Conservation (phyloP, 1,140 invertebrate species). For the Tyrophagus putrescentiae region DNA sequence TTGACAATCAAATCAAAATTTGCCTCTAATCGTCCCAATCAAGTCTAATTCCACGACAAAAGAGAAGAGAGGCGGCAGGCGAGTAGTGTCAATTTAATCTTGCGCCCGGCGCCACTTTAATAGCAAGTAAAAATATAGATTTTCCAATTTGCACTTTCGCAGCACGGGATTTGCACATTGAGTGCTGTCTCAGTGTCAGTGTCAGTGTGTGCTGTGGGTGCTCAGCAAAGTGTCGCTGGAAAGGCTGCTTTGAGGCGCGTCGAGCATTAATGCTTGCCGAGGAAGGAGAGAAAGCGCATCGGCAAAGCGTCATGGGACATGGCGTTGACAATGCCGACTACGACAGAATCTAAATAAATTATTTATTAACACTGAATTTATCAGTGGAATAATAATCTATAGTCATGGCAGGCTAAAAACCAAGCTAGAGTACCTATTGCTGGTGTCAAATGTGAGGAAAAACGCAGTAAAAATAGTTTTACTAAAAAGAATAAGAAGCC, state of each 20-base stretch:
- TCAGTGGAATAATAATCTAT: no score
- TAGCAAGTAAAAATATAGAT: background rate
- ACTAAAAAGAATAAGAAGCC: no score
- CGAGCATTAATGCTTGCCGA: no score
- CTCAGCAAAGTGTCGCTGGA: background rate
- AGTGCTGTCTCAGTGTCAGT: no score
- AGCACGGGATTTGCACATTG: background rate
- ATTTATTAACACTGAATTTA: slow-evolving; percentile 5
- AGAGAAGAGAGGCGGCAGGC: background rate
- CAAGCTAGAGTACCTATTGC: slow-evolving; percentile 2
- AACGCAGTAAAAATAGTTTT: no score
- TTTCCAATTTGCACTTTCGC: background rate
- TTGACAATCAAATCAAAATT: background rate
- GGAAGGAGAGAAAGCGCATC: no score
- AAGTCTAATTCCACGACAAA: no score
- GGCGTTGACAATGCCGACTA: background rate
- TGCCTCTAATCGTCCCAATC: background rate
- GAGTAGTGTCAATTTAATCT: background rate
- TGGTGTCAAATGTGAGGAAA: slow-evolving; percentile 10
- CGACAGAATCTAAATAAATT: slow-evolving; percentile 10
- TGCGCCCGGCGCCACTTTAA: background rate
- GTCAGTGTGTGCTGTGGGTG: no score
- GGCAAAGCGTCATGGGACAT: no score
- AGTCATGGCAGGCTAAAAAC: background rate
- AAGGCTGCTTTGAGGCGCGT: slow-evolving; percentile 1